These are phyloP conservation scores for Rhyacophila evoluta DNA, from an alignment of 2,888 invertebrate genomes.

Conservation along the genomic window DNA sequence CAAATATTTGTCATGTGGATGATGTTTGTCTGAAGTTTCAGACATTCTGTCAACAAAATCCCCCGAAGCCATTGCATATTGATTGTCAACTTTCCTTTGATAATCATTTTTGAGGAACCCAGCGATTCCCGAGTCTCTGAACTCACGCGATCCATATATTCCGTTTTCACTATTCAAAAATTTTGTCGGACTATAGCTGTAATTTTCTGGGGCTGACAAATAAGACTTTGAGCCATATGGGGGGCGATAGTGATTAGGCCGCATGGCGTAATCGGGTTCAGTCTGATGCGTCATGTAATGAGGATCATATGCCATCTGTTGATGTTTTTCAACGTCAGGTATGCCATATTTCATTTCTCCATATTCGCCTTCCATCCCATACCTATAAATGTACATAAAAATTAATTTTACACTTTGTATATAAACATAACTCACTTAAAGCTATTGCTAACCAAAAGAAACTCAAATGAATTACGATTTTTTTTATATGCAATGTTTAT, in stretches of 20 bases:
- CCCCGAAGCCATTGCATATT: conserved; percentile 60
- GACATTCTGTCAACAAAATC: conserved; percentile 77
- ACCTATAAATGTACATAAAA: too few species aligned
- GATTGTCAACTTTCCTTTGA: conserved; percentile 67
- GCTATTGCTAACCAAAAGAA: too few species aligned
- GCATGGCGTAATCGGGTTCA: conserved; percentile 67
- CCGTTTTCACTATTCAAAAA: conserved; percentile 59
- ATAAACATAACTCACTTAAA: too few species aligned
- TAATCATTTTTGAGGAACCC: conserved; percentile 70
- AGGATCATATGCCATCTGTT: conserved; percentile 64
- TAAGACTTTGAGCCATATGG: conserved; percentile 69
- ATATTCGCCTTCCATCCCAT: conserved; percentile 60
- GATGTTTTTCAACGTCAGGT: conserved; percentile 65
- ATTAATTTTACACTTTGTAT: too few species aligned
- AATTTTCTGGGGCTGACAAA: conserved; percentile 66
- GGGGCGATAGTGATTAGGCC: conserved; percentile 64
- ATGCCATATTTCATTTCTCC: conserved; percentile 68
- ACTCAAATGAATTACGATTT: too few species aligned
- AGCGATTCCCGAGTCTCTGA: conserved; percentile 67
- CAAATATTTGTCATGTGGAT: conserved; percentile 81
- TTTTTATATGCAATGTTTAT: too few species aligned
- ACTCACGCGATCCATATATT: conserved; percentile 65
- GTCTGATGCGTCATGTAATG: conserved; percentile 67
- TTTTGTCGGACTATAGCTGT: conserved; percentile 68
- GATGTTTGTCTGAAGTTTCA: conserved; percentile 79